These are phyloP conservation scores for Oxyura jamaicensis DNA, from an alignment of 2,113 vertebrate species.

Conservation along the genomic window DNA sequence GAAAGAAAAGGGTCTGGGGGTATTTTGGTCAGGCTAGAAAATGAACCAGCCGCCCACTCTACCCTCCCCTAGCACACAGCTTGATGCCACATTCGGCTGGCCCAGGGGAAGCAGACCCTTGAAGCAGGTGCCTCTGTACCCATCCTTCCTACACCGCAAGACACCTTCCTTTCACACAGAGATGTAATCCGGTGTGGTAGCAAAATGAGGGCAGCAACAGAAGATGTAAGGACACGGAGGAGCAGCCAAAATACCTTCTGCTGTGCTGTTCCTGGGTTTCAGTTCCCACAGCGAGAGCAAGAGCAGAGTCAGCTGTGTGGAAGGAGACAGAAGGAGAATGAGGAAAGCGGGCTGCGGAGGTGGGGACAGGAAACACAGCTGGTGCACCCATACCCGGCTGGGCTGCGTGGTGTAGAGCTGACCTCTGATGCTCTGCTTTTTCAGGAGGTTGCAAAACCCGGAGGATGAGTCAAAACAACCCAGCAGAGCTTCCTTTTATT, in stretches of 20 bases:
- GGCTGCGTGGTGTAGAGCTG: neutral
- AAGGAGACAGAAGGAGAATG: neutral
- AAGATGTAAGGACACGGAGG: neutral
- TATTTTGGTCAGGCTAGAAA: neutral
- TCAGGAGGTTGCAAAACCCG: conserved; percentile 6
- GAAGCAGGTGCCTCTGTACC: fast-evolving
- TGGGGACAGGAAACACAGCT: neutral
- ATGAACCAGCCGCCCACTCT: neutral
- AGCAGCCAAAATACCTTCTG: neutral
- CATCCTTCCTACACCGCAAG: neutral
- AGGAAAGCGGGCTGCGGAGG: neutral
- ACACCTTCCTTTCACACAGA: fast-evolving
- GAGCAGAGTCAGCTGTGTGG: neutral
- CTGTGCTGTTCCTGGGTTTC: neutral
- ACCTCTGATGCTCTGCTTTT: neutral
- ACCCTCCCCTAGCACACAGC: neutral
- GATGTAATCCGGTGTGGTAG: fast-evolving
- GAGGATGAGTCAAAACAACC: neutral
- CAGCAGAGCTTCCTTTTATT: neutral
- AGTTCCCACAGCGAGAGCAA: neutral
- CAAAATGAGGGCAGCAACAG: neutral
- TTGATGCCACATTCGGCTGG: neutral
- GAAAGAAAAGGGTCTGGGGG: neutral
- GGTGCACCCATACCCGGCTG: neutral
- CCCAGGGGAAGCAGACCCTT: fast-evolving